These are phyloP conservation scores for Cheilosia vernalis DNA, from an alignment of 2,888 invertebrate genomes.

Conservation along the genomic window DNA sequence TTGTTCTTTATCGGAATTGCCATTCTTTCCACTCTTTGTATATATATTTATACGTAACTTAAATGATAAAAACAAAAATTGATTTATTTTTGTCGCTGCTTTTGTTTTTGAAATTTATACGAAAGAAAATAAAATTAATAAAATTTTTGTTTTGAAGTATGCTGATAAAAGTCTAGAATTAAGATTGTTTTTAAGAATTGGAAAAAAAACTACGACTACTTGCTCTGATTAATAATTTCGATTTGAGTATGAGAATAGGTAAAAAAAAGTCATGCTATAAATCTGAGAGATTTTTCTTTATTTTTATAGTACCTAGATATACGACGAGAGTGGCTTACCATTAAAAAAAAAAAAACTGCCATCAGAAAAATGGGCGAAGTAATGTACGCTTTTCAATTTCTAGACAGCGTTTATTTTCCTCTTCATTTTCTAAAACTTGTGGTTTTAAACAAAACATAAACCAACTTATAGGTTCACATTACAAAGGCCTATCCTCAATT, in stretches of 20 bases:
- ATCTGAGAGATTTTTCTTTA: background rate
- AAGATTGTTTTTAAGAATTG: slow-evolving; percentile 29
- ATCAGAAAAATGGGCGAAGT: too few species aligned
- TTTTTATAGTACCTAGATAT: too few species aligned
- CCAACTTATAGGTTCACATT: too few species aligned
- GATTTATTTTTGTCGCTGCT: slow-evolving; percentile 21
- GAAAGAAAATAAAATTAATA: slow-evolving; percentile 21
- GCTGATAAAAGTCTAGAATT: slow-evolving; percentile 37
- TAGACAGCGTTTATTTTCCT: too few species aligned
- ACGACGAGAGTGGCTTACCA: too few species aligned
- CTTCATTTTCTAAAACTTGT: too few species aligned
- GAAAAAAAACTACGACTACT: slow-evolving; percentile 54
- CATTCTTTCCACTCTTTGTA: slow-evolving; percentile 34
- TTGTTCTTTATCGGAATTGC: slow-evolving; percentile 27
- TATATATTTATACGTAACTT: slow-evolving; percentile 19
- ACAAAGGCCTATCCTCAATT: too few species aligned
- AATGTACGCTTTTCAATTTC: too few species aligned
- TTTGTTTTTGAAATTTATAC: slow-evolving; percentile 30
- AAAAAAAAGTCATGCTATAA: background rate
- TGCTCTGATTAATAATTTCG: slow-evolving; percentile 8
- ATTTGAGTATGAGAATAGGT: slow-evolving; percentile 43
- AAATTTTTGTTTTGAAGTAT: slow-evolving; percentile 14
- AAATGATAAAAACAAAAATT: slow-evolving; percentile 17
- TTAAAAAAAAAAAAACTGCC: too few species aligned
- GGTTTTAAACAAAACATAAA: too few species aligned